Conservation (phyloP, 2,113 vertebrate species). For the Myanophis thanlyinensis region DNA sequence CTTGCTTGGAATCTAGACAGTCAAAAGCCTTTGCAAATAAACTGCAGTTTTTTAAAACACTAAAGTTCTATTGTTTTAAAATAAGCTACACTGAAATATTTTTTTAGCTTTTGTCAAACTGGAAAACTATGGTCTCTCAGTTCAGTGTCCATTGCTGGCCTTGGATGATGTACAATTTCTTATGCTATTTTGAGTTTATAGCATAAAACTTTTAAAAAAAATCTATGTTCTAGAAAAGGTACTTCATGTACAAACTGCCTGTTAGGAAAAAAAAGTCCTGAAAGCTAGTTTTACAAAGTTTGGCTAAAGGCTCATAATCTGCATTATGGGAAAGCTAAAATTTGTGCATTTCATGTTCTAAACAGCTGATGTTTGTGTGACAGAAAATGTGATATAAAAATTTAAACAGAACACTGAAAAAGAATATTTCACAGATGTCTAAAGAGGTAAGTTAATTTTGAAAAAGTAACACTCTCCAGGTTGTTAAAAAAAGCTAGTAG, state of each 20-base stretch:
- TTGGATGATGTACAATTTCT: constrained; percentile 34
- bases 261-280: not conserved
- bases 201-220: constrained; percentile 44
- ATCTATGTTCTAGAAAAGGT: constrained; percentile 34
- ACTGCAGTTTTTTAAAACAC: constrained; percentile 8
- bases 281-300: not conserved
- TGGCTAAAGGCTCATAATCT: constrained; percentile 10
- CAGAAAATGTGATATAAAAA: not conserved
- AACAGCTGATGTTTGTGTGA: not conserved
- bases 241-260: constrained; percentile 31
- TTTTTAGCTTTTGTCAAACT: constrained; percentile 17
- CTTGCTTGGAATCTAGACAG: not conserved
- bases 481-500: not conserved
- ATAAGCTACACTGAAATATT: not conserved
- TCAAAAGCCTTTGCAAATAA: constrained; percentile 36
- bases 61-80: constrained; percentile 29
- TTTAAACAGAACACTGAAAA: constrained; percentile 22
- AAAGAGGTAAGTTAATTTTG: not conserved
- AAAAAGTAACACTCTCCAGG: not conserved
- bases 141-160: constrained; percentile 26
- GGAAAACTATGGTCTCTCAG: constrained; percentile 7
- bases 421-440: not conserved
- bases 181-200: constrained; percentile 41
- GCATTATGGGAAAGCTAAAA: constrained; percentile 6
- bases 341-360: not conserved